Evolutionary conservation across 2,888 invertebrate genomes (phyloP).

Genomic region (Archaeoteleia sp.): DNA sequence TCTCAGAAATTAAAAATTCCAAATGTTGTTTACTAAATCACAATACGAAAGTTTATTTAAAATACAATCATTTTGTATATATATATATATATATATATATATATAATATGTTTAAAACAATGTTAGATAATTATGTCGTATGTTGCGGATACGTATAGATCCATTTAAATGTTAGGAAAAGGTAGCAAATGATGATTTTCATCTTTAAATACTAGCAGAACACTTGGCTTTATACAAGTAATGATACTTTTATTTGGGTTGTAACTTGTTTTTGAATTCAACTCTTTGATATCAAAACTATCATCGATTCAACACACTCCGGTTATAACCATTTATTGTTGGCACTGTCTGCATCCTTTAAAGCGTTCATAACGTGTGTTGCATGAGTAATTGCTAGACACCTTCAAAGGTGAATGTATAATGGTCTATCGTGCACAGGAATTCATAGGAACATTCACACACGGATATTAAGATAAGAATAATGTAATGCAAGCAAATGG

Average conservation of each 20-base stretch:
- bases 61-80: no score
- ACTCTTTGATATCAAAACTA: slow-evolving; percentile 52
- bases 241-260: slow-evolving; percentile 5
- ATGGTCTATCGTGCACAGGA: slow-evolving; percentile 38
- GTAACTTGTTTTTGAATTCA: slow-evolving; percentile 12
- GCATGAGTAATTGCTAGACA: slow-evolving; percentile 60
- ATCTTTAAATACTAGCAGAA: no score
- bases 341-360: slow-evolving; percentile 67
- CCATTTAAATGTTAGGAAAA: no score
- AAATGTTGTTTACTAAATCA: no score
- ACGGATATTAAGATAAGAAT: slow-evolving; percentile 26
- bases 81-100: no score
- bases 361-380: slow-evolving; percentile 58
- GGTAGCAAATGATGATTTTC: no score
- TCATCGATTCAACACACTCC: slow-evolving; percentile 66
- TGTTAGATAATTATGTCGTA: no score
- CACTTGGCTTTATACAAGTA: not conserved
- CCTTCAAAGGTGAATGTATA: slow-evolving; percentile 46
- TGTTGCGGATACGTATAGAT: no score
- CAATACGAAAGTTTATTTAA: no score
- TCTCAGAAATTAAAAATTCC: no score
- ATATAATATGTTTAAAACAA: no score
- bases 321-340: slow-evolving; percentile 70
- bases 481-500: slow-evolving; percentile 26
- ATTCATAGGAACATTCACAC: slow-evolving; percentile 44